Evolutionary conservation across 2,888 invertebrate genomes (phyloP).

Genomic region (Amphipyra berbera): DNA sequence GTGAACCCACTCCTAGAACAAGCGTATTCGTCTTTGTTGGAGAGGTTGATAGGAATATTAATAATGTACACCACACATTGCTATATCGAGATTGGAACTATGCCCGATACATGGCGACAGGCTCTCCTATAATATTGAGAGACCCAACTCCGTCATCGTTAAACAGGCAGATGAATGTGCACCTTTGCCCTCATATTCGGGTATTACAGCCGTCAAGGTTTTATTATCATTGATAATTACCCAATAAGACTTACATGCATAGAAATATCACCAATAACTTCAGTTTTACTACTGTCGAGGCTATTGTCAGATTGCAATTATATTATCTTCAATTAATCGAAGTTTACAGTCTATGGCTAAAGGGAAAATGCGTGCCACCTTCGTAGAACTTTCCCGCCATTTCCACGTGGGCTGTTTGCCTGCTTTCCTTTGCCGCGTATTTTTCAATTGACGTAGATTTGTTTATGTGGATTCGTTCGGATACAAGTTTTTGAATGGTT

Average conservation of each 20-base stretch:
- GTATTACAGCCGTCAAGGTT: neutral
- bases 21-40: constrained; percentile 30
- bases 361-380: constrained; percentile 67
- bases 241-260: constrained; percentile 4
- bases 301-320: constrained; percentile 26
- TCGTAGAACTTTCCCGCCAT: constrained; percentile 72
- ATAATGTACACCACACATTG: constrained; percentile 38
- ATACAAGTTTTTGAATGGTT: constrained; percentile 60
- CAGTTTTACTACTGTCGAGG: constrained; percentile 16
- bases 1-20: constrained; percentile 7
- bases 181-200: constrained; percentile 12
- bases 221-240: constrained; percentile 15
- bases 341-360: constrained; percentile 64
- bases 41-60: constrained; percentile 40
- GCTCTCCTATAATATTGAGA: neutral
- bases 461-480: constrained; percentile 59
- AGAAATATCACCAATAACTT: neutral
- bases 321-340: constrained; percentile 48
- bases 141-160: neutral
- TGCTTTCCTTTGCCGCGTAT: constrained; percentile 44
- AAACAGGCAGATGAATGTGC: neutral
- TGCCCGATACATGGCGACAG: constrained; percentile 19
- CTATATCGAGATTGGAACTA: constrained; percentile 18
- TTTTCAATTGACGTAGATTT: constrained; percentile 59
- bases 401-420: constrained; percentile 57